These are phyloP conservation scores for Melopsittacus undulatus DNA, from an alignment of 2,797 vertebrate species.

Conservation along the genomic window DNA sequence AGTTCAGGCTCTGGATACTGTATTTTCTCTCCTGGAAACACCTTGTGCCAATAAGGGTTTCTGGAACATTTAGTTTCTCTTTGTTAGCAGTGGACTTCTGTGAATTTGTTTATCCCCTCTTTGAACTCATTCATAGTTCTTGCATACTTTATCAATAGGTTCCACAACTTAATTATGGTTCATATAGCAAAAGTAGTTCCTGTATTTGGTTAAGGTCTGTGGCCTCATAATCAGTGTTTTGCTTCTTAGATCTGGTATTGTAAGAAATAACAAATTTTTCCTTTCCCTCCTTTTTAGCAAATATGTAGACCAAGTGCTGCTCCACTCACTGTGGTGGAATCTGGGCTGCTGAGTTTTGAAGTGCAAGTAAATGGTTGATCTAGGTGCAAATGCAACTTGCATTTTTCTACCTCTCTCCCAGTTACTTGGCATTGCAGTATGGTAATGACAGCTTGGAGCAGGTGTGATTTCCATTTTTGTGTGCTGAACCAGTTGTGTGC, in stretches of 20 bases:
- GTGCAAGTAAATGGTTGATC: not conserved
- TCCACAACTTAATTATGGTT: not conserved
- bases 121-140: not conserved
- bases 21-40: not conserved
- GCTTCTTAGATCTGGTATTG: not conserved
- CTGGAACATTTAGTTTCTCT: not conserved
- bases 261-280: not conserved
- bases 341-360: not conserved
- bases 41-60: not conserved
- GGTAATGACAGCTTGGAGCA: conserved; percentile 33
- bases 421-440: not conserved
- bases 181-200: not conserved
- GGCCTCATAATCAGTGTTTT: not conserved
- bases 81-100: not conserved
- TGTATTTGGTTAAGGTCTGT: not conserved
- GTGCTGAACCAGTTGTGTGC: conserved; percentile 33
- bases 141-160: not conserved
- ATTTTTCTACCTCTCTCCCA: not conserved
- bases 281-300: not conserved
- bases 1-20: not conserved
- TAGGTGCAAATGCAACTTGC: not conserved
- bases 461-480: conserved; percentile 25
- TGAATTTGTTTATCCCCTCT: not conserved
- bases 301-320: not conserved
- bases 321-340: not conserved